Evolutionary conservation across 2,888 invertebrate genomes (phyloP).

Genomic region (Microctonus brassicae): DNA sequence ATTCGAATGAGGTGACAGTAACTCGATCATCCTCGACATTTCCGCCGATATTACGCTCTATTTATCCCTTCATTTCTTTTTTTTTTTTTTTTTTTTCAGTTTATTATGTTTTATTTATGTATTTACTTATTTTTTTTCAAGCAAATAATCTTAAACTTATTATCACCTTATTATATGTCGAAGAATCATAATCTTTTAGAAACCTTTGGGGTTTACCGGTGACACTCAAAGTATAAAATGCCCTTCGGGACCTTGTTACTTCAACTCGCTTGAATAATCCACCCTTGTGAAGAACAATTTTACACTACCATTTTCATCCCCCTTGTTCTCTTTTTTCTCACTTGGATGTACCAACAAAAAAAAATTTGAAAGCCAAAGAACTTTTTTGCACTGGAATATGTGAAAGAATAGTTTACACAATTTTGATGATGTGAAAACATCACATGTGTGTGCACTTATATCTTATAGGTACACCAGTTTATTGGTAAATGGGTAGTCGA

Average conservation of each 20-base stretch:
- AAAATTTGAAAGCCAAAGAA: no score
- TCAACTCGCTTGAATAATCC: conserved; percentile 57
- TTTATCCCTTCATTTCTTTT: neutral
- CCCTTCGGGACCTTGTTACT: conserved; percentile 68
- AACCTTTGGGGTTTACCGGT: conserved; percentile 57
- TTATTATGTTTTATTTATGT: neutral
- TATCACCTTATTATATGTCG: neutral
- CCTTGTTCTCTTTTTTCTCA: neutral
- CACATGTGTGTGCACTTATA: no score
- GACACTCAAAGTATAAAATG: conserved; percentile 63
- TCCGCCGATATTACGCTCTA: neutral
- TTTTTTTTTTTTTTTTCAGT: neutral
- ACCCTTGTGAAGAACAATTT: conserved; percentile 39
- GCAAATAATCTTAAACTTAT: neutral
- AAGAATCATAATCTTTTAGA: conserved; percentile 1
- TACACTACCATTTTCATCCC: conserved; percentile 13
- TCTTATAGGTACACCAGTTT: no score
- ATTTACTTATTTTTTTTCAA: neutral
- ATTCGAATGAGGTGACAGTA: neutral
- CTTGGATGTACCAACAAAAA: neutral
- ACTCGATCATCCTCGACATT: neutral
- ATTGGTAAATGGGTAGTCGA: conserved; percentile 48
- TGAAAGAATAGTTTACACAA: conserved; percentile 14
- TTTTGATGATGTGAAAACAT: no score
- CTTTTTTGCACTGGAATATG: conserved; percentile 6